These are phyloP conservation scores for Sturnus vulgaris DNA, from an alignment of 2,113 vertebrate species.

Conservation along the genomic window DNA sequence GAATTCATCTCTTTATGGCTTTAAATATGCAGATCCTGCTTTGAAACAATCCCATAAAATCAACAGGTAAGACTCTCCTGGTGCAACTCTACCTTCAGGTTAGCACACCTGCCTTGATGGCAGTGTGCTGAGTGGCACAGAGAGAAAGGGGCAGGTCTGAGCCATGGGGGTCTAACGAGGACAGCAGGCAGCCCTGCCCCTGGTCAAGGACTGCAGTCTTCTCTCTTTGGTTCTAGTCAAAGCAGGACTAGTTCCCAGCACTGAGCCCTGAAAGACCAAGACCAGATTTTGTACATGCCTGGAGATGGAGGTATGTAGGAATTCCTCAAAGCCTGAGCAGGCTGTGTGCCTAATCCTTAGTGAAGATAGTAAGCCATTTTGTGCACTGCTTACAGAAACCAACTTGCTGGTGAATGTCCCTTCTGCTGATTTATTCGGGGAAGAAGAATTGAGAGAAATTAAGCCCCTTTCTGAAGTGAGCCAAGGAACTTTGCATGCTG, in stretches of 20 bases:
- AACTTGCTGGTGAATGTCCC: neutral
- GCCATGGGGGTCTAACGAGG: rapidly evolving
- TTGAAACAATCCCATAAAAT: neutral
- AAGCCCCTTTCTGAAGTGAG: neutral
- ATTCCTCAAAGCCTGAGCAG: neutral
- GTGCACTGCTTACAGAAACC: neutral
- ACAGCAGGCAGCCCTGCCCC: neutral
- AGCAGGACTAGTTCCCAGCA: neutral
- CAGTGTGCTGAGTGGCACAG: neutral
- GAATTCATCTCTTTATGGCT: constrained; percentile 15
- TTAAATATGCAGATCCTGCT: neutral
- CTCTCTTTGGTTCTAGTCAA: neutral
- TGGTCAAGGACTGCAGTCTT: neutral
- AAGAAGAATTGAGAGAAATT: neutral
- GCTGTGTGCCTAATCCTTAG: neutral
- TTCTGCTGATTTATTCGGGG: neutral
- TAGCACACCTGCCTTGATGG: neutral
- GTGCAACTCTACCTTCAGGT: neutral
- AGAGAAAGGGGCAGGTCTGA: neutral
- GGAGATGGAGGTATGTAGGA: neutral
- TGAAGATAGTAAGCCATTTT: neutral
- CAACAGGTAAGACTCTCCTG: neutral
- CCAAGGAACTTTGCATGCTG: neutral
- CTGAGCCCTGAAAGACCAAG: neutral
- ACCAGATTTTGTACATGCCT: neutral